These are phyloP conservation scores for Dreissena rostriformis DNA, from an alignment of 1,140 invertebrate genomes.

Conservation along the genomic window DNA sequence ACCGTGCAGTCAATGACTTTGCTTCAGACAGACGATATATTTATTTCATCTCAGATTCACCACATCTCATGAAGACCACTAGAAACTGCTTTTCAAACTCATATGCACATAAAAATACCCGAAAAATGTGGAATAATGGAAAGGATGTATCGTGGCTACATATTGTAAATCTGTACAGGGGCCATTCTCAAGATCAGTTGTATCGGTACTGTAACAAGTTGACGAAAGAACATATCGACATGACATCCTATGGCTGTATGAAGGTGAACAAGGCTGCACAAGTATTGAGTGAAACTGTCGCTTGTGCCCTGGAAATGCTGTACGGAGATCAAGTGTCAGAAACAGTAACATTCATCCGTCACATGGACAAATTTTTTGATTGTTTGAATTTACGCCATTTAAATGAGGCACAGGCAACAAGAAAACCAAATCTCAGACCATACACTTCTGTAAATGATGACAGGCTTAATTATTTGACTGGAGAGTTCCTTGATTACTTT, in stretches of 20 bases:
- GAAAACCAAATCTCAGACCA: neutral
- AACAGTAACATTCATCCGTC: slow-evolving; percentile 40
- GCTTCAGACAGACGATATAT: no score
- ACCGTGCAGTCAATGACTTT: no score
- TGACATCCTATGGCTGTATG: slow-evolving; percentile 6
- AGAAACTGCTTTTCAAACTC: no score
- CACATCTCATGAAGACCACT: no score
- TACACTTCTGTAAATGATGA: slow-evolving; percentile 5
- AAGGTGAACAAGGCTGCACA: slow-evolving; percentile 29
- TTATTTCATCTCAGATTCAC: no score
- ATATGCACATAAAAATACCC: neutral
- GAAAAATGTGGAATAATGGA: slow-evolving; percentile 28
- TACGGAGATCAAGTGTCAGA: neutral
- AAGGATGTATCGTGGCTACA: slow-evolving; percentile 9
- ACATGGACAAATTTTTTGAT: slow-evolving; percentile 53
- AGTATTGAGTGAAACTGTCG: slow-evolving; percentile 34
- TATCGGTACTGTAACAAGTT: slow-evolving; percentile 24
- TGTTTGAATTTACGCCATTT: slow-evolving; percentile 40
- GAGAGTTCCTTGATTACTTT: no score
- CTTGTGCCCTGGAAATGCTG: slow-evolving; percentile 5
- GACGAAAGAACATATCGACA: neutral
- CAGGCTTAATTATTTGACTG: neutral
- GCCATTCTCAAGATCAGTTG: neutral
- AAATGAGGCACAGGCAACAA: neutral
- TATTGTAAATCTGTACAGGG: slow-evolving; percentile 17